These are phyloP conservation scores for Anthoptus insignis DNA, from an alignment of 2,888 invertebrate species.

Conservation along the genomic window DNA sequence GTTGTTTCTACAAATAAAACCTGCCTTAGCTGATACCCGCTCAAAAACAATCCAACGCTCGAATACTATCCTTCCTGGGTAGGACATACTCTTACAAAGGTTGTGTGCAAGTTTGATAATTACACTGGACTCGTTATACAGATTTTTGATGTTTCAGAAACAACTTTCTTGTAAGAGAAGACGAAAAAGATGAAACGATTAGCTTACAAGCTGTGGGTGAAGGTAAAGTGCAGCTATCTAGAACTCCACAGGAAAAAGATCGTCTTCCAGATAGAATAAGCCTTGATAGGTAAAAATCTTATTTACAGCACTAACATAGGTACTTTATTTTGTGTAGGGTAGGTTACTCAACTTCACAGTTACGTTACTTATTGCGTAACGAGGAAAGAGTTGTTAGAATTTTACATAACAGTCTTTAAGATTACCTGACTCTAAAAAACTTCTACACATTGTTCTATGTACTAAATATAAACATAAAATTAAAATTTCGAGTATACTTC, in stretches of 20 bases:
- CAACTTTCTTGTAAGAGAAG: constrained; percentile 59
- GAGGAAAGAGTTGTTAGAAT: too few species aligned
- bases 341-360: too few species aligned
- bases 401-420: too few species aligned
- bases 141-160: constrained; percentile 1
- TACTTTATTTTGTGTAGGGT: too few species aligned
- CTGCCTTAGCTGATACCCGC: constrained; percentile 76
- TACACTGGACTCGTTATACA: background rate
- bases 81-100: constrained; percentile 41
- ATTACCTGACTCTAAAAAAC: too few species aligned
- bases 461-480: too few species aligned
- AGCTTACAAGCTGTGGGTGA: constrained; percentile 88
- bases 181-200: constrained; percentile 71
- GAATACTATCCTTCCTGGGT: constrained; percentile 82
- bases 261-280: constrained; percentile 96
- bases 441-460: too few species aligned
- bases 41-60: constrained; percentile 73
- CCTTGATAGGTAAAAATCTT: constrained; percentile 93
- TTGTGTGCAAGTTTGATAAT: background rate
- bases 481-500: too few species aligned
- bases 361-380: background rate
- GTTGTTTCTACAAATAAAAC: constrained; percentile 80
- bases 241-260: constrained; percentile 92
- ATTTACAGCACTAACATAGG: too few species aligned
- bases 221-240: constrained; percentile 89